Conservation (phyloP, 2,113 vertebrate species). For the Bolborhynchus lineola region DNA sequence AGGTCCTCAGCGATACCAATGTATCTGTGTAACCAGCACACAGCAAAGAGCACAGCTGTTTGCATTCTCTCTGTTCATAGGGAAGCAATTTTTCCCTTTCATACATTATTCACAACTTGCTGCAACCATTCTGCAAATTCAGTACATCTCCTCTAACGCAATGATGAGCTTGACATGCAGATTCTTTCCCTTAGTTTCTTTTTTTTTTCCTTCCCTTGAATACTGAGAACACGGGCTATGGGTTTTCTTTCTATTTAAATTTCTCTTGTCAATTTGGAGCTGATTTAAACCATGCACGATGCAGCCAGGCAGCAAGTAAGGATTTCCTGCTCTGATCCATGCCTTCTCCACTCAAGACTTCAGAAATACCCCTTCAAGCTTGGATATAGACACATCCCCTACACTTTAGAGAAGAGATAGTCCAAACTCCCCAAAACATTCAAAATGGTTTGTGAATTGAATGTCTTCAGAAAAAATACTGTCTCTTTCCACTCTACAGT, state of each 20-base stretch:
- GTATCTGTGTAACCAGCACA: not conserved
- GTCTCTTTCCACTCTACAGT: not conserved
- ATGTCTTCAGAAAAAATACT: not conserved
- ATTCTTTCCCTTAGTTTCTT: conserved; percentile 5
- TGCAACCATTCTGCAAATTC: conserved; percentile 51
- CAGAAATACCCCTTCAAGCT: not conserved
- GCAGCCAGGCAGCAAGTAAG: not conserved
- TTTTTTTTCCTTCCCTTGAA: not conserved
- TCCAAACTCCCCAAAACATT: not conserved
- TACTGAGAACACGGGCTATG: conserved; percentile 56
- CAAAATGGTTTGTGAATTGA: not conserved
- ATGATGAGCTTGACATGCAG: conserved; percentile 72
- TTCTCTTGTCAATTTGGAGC: not conserved
- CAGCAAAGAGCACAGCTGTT: conserved; percentile 23
- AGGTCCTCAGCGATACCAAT: not conserved
- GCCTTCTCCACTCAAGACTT: not conserved
- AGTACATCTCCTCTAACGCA: conserved; percentile 47
- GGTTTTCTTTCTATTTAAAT: conserved; percentile 60
- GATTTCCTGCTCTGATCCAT: not conserved
- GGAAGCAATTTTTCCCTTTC: conserved; percentile 40
- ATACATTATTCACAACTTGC: conserved; percentile 70
- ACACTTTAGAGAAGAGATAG: not conserved
- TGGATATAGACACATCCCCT: not conserved
- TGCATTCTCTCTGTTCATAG: conserved; percentile 15
- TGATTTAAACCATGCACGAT: not conserved